These are phyloP conservation scores for Aphidius ervi DNA, from an alignment of 1,140 invertebrate genomes.

Conservation along the genomic window DNA sequence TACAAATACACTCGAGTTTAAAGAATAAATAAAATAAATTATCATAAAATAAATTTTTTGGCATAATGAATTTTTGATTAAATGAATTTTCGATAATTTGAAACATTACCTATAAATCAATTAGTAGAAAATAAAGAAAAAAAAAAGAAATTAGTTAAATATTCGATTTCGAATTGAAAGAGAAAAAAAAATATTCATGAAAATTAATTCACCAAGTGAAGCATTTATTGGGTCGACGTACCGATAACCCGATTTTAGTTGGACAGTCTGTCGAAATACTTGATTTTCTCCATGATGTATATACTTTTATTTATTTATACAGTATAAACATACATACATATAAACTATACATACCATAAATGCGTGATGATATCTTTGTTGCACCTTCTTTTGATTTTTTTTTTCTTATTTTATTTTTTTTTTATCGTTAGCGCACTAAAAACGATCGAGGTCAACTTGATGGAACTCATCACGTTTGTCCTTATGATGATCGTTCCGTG, in stretches of 20 bases:
- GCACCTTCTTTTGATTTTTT: not conserved
- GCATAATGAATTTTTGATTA: too few species aligned
- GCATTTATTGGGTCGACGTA: constrained; percentile 19
- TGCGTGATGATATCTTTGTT: not conserved
- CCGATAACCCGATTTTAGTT: constrained; percentile 19
- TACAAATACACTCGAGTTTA: too few species aligned
- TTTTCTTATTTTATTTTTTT: constrained; percentile 6
- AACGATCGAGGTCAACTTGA: constrained; percentile 44
- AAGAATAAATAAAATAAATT: too few species aligned
- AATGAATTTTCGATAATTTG: too few species aligned
- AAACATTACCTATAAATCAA: too few species aligned
- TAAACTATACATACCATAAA: too few species aligned
- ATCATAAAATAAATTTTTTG: too few species aligned
- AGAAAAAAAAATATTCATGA: constrained; percentile 2
- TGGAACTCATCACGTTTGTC: constrained; percentile 20
- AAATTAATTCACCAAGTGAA: constrained; percentile 13
- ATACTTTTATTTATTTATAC: too few species aligned
- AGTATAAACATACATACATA: too few species aligned
- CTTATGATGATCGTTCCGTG: constrained; percentile 12
- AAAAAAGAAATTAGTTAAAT: not conserved
- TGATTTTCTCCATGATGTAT: too few species aligned
- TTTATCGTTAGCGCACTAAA: constrained; percentile 31
- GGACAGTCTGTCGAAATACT: not conserved
- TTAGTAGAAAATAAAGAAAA: not conserved
- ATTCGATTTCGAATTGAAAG: not conserved